Evolutionary conservation across 2,113 vertebrate genomes (phyloP).

Genomic region (Phycodurus eques): DNA sequence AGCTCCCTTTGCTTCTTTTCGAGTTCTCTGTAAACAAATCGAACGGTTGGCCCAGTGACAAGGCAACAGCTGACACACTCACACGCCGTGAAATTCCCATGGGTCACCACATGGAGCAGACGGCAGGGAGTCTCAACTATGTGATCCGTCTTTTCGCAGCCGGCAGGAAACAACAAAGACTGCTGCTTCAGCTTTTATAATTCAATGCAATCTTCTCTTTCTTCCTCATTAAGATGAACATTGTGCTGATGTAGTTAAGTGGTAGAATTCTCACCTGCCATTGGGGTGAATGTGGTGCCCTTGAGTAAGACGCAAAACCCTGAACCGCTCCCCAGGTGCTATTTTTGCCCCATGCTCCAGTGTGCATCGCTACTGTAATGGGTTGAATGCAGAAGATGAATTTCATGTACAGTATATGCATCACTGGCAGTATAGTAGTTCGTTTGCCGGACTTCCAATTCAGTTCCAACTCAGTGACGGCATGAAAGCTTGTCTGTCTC

Average conservation of each 20-base stretch:
- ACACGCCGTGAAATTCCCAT: constrained; percentile 58
- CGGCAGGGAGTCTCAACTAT: constrained; percentile 40
- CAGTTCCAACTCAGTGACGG: no score
- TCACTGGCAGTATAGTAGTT: no score
- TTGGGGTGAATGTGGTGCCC: background rate
- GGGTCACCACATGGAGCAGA: constrained; percentile 58
- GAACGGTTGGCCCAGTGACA: constrained; percentile 65
- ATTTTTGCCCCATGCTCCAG: no score
- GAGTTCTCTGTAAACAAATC: constrained; percentile 67
- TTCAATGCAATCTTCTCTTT: constrained; percentile 18
- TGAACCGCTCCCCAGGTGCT: no score
- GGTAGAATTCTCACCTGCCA: background rate
- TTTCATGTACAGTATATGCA: no score
- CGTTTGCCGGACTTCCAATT: no score
- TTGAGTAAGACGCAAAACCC: background rate
- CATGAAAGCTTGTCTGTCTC: no score
- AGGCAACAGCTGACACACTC: constrained; percentile 51
- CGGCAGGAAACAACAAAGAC: constrained; percentile 4
- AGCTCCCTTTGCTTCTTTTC: constrained; percentile 51
- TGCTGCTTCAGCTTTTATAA: constrained; percentile 28
- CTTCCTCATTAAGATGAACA: constrained; percentile 29
- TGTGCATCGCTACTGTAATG: no score
- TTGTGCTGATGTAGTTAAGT: constrained; percentile 1
- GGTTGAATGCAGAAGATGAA: no score
- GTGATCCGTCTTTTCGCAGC: constrained; percentile 61